A percentile compares a stretch with the other conserved stretches of the same genome.
Evolutionary conservation across 2,888 invertebrate species (phyloP).

Genomic region (Julus scandinavius): DNA sequence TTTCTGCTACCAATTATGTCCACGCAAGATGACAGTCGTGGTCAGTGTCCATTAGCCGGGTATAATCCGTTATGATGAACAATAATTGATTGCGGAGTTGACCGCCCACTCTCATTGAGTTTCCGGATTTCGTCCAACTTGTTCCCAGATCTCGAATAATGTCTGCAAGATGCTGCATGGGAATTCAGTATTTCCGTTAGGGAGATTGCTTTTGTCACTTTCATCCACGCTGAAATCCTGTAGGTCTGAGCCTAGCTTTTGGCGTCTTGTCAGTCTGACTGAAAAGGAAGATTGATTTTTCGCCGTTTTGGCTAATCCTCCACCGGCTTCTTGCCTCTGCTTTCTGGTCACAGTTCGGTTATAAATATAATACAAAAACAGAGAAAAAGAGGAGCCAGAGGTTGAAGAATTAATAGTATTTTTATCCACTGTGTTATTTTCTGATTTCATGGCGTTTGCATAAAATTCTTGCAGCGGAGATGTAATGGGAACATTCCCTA

Average conservation of each 20-base stretch:
- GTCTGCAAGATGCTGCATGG: not conserved
- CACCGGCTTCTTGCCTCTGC: not conserved
- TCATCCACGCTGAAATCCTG: constrained; percentile 20
- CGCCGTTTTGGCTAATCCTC: constrained; percentile 12
- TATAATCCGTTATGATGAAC: not conserved
- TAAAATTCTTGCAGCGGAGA: too few species aligned
- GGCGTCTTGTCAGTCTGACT: constrained; percentile 7
- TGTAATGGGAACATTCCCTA: too few species aligned
- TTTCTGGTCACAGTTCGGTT: not conserved
- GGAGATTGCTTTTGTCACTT: constrained; percentile 21
- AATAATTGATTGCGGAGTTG: not conserved
- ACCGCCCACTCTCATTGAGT: not conserved
- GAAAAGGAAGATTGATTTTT: not conserved
- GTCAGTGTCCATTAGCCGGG: not conserved
- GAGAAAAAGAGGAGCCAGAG: not conserved
- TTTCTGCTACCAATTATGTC: not conserved
- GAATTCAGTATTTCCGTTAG: not conserved
- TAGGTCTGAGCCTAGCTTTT: not conserved
- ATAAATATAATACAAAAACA: not conserved
- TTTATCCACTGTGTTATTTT: not conserved
- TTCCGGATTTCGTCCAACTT: not conserved
- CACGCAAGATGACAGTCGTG: not conserved
- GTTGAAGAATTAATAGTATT: not conserved
- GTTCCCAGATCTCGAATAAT: not conserved
- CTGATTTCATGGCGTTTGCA: too few species aligned